Percentiles rank a stretch among this genome's conserved stretches.
Conservation (phyloP, 2,797 vertebrate species). For the Lacerta agilis region DNA sequence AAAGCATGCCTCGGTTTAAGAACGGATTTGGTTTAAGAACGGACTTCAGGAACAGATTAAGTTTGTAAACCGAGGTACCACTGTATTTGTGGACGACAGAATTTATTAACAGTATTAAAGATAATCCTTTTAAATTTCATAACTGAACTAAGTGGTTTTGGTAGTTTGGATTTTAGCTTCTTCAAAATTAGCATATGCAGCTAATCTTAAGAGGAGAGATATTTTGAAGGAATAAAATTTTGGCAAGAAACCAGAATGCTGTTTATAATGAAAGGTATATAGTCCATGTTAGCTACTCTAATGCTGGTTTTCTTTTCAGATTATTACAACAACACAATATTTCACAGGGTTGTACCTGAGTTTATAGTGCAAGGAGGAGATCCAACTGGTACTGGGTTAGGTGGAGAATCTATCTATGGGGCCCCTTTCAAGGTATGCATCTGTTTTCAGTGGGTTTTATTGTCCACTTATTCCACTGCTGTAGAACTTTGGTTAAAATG, state of each 20-base stretch:
- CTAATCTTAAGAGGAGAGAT: not conserved
- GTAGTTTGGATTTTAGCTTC: not conserved
- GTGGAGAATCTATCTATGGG: conserved; percentile 93
- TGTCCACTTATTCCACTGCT: not conserved
- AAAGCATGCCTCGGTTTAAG: too few relatives aligned
- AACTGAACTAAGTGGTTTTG: not conserved
- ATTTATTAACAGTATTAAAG: not conserved
- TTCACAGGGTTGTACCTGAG: conserved; percentile 94
- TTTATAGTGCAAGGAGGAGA: conserved; percentile 97
- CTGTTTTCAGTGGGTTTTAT: conserved; percentile 5
- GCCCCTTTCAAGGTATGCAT: conserved; percentile 88
- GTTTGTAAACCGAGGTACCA: too few relatives aligned
- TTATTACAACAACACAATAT: conserved; percentile 94
- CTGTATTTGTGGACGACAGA: not conserved
- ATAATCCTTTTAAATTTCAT: not conserved
- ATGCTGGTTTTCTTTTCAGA: conserved; percentile 70
- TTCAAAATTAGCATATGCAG: not conserved
- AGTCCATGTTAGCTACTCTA: not conserved
- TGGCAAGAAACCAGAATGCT: not conserved
- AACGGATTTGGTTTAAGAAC: too few relatives aligned
- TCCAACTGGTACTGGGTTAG: conserved; percentile 90
- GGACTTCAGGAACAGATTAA: too few relatives aligned
- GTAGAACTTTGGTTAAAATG: too few relatives aligned
- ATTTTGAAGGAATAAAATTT: not conserved
- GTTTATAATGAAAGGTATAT: not conserved